Base-by-base conservation (phyloP, 2,797 vertebrate genomes). In the Ataeniobius toweri region DNA sequence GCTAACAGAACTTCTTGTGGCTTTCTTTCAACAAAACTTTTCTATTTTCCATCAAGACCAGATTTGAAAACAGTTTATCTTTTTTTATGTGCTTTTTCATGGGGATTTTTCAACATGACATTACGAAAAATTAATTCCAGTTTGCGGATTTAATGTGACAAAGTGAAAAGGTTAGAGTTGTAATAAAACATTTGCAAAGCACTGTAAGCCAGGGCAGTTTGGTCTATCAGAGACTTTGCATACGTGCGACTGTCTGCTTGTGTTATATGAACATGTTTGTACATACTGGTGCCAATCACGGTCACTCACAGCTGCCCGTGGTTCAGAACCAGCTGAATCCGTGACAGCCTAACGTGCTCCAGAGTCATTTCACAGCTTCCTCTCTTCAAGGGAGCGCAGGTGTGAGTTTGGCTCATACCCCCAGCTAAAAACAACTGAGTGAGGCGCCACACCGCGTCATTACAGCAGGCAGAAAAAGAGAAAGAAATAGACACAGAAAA, bases 291-390 rank as follows among this genome's bases (percentile, higher is more conserved):
- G 88, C 80, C 86, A 89, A 87, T 89, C 82, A 82, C 24, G 53
- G 71, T 46, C 9, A 2, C 74, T 55, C 59, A 39, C 78, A 79
- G 75, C 79, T 81, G 88, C 89, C 86, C 44, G 75, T 55, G 83
- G 90, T 80, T 78, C 76, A 74, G 89, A 24, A 87, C 80, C 91
- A 94, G 87, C 89, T 94, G 90, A 88, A 69, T 18, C 7, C 61
- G 68, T 78, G 82, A 86, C 82, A 86, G 58, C 41, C 1, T 73
- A 82, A 78, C 77, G 71, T 71, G 77, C 74, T 84, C 80, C 81
- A 76, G 83, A 87, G 84, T 81, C 78, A 81, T 82, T 89, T 88
- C 81, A 82, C 85, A 81, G 89, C 80, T 86, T 90, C 65, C 82
- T 81, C 76, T 80, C 75, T 83, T 20, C 51, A 39, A 71, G 68